phyloP scores from a whole-genome alignment of 2,888 invertebrate species.

The Camptogramma bilineatum region DNA sequence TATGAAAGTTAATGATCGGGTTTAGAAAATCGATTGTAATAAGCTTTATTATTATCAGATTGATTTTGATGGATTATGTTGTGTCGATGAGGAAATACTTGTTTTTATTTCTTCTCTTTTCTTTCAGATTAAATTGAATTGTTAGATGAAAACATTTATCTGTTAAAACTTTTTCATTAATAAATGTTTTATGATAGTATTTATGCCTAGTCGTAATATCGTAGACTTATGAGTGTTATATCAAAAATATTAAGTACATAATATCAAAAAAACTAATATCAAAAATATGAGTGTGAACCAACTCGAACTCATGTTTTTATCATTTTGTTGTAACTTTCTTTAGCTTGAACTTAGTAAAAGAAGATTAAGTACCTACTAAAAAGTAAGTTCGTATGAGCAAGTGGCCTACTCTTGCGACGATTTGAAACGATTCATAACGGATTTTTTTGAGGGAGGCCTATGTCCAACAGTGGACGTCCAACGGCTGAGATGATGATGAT shows the following conservation, averaged over 20 bases:
- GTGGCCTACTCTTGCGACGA: no score
- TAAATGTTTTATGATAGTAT: no score
- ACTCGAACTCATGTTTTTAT: neutral
- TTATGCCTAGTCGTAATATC: neutral
- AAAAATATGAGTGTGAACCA: neutral
- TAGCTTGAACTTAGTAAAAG: neutral
- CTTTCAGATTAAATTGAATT: neutral
- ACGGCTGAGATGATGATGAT: no score
- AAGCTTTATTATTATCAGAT: constrained; percentile 53
- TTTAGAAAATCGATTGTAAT: constrained; percentile 63
- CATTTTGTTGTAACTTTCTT: neutral
- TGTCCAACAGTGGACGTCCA: no score
- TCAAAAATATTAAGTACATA: no score
- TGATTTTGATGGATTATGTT: constrained; percentile 43
- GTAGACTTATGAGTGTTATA: no score
- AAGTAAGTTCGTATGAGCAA: no score
- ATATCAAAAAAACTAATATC: no score
- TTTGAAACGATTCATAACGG: neutral
- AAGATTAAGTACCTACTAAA: no score
- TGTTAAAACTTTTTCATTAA: no score
- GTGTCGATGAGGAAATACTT: constrained; percentile 33
- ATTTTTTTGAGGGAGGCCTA: no score
- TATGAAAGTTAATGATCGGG: constrained; percentile 70
- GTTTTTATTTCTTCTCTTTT: constrained; percentile 19
- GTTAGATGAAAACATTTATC: no score